Evolutionary conservation across 2,797 vertebrate species (phyloP).

Genomic region (Eutrigla gurnardus): DNA sequence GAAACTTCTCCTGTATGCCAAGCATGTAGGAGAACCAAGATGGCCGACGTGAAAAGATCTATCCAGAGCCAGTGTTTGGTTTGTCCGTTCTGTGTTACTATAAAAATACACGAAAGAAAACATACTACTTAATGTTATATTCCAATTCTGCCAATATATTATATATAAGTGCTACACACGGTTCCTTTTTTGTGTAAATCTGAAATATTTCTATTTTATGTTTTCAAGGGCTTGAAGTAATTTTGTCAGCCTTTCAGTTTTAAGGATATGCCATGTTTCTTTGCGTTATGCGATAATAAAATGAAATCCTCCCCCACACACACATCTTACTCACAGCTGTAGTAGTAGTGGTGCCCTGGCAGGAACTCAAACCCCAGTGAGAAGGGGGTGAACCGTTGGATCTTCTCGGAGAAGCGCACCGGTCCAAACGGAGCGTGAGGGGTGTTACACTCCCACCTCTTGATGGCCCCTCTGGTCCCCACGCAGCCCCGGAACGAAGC

Average conservation of each 20-base stretch:
- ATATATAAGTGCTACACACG: background rate
- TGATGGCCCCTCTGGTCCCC: slow-evolving; percentile 84
- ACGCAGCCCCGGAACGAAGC: slow-evolving; percentile 87
- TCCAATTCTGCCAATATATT: background rate
- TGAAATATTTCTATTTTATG: background rate
- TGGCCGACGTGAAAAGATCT: background rate
- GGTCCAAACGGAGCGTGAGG: slow-evolving; percentile 87
- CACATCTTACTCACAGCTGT: slow-evolving; percentile 90
- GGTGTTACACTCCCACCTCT: slow-evolving; percentile 92
- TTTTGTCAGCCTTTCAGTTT: background rate
- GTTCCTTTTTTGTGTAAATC: background rate
- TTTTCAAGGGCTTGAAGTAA: background rate
- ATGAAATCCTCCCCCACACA: background rate
- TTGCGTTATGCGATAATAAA: background rate
- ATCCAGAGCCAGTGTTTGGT: background rate
- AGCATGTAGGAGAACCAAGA: background rate
- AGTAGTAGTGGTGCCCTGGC: slow-evolving; percentile 92
- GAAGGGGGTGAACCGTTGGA: slow-evolving; percentile 95
- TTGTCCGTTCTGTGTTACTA: background rate
- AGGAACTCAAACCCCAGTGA: slow-evolving; percentile 93
- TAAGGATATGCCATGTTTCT: background rate
- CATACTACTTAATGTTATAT: background rate
- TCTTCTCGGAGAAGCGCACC: slow-evolving; percentile 93
- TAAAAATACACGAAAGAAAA: background rate
- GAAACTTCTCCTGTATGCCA: background rate